Percentiles rank a stretch among this genome's conserved stretches.
phyloP scores from a whole-genome alignment of 2,888 invertebrate species.

The Euplexia lucipara region DNA sequence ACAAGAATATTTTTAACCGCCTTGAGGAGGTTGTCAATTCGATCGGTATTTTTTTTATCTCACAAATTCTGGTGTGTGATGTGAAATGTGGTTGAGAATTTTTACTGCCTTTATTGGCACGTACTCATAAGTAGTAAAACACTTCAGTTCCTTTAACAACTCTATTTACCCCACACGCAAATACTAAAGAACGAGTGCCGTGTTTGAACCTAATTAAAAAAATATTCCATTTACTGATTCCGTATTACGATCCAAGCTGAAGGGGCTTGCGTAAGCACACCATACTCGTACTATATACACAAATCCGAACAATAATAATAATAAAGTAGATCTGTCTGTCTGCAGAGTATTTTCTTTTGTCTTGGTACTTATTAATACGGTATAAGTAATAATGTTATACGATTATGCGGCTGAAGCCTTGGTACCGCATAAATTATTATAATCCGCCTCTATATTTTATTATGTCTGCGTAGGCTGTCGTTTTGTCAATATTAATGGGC shows the following conservation, averaged over 20 bases:
- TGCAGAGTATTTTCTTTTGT: conserved; percentile 41
- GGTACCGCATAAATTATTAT: conserved; percentile 47
- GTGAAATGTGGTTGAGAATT: too few species aligned
- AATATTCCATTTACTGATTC: conserved; percentile 21
- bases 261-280: background rate
- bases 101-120: too few species aligned
- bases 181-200: conserved; percentile 20
- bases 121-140: conserved; percentile 20
- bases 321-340: conserved; percentile 33
- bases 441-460: conserved; percentile 32
- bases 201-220: conserved; percentile 46
- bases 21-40: too few species aligned
- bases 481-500: conserved; percentile 22
- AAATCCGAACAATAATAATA: conserved; percentile 28
- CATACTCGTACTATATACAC: conserved; percentile 26
- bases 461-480: conserved; percentile 14
- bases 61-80: too few species aligned
- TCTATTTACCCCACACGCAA: conserved; percentile 24
- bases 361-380: conserved; percentile 47
- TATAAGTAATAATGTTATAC: conserved; percentile 49
- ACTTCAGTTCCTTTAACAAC: conserved; percentile 32
- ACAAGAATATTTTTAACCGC: too few species aligned
- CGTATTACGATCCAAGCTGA: background rate
- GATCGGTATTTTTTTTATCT: too few species aligned
- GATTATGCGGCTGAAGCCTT: conserved; percentile 34